Evolutionary conservation across 2,797 vertebrate genomes (phyloP).

Genomic region (Emydoidea blandingii): DNA sequence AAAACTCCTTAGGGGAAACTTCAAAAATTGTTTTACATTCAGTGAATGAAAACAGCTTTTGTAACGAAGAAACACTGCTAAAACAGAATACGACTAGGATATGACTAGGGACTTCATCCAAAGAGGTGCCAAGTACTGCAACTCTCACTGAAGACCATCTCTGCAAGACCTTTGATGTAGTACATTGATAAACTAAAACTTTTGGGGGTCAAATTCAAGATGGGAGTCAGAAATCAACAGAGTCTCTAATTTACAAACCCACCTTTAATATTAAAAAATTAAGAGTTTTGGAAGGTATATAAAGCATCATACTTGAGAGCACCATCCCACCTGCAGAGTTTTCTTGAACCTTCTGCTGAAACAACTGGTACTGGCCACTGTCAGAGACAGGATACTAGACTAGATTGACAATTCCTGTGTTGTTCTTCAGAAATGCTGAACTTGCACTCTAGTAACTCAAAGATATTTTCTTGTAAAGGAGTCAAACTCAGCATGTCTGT

Average conservation of each 20-base stretch:
- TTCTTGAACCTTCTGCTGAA: neutral
- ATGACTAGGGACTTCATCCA: neutral
- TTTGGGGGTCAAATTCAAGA: neutral
- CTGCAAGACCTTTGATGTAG: neutral
- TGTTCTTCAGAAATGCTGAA: neutral
- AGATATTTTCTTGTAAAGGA: neutral
- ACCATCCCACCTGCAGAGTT: neutral
- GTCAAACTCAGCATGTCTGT: neutral
- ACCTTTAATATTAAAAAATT: neutral
- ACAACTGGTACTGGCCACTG: neutral
- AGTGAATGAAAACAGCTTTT: neutral
- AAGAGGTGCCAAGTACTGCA: neutral
- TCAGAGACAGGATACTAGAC: neutral
- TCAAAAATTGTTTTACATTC: neutral
- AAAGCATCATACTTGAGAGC: neutral
- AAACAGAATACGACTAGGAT: neutral
- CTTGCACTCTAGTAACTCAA: neutral
- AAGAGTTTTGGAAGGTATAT: neutral
- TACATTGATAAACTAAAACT: neutral
- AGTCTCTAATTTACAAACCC: neutral
- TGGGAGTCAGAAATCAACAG: neutral
- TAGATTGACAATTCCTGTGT: neutral
- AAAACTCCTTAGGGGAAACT: neutral
- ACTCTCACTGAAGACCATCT: neutral
- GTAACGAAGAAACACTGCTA: neutral